Conservation (phyloP, 2,888 invertebrate genomes). For the Halictus quadricinctus region DNA sequence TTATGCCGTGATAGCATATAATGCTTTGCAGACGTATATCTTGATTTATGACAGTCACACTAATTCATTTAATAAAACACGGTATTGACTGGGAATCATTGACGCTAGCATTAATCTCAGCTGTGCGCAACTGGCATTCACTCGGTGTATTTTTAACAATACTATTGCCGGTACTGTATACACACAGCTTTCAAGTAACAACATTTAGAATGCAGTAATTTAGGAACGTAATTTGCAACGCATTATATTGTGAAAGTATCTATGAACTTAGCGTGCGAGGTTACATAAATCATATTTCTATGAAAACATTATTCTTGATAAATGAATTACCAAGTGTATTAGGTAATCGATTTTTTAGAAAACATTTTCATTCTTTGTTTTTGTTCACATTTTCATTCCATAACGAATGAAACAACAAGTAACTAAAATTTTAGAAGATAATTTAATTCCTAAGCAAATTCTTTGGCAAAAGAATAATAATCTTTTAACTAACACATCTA, state of each 20-base stretch:
- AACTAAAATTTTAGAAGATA: neutral
- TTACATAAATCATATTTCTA: neutral
- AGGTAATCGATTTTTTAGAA: neutral
- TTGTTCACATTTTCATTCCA: too few species aligned
- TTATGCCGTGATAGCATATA: constrained; percentile 33
- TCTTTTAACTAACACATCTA: neutral
- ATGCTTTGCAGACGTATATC: constrained; percentile 30
- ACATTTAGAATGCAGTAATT: neutral
- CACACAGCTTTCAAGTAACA: neutral
- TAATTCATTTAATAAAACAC: constrained; percentile 41
- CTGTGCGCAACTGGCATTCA: neutral
- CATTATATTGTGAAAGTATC: neutral
- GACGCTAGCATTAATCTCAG: constrained; percentile 17
- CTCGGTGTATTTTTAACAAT: constrained; percentile 3
- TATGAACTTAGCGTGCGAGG: neutral
- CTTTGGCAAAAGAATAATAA: neutral
- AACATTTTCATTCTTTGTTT: too few species aligned
- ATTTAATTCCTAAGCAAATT: neutral
- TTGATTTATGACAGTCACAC: constrained; percentile 40
- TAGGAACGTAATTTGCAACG: neutral
- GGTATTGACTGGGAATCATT: constrained; percentile 22
- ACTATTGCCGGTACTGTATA: too few species aligned
- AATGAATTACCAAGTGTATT: neutral
- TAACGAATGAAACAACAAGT: neutral
- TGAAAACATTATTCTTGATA: neutral